Evolutionary conservation across 2,888 invertebrate species (phyloP).

Genomic region (Ennomos fuscantarius): DNA sequence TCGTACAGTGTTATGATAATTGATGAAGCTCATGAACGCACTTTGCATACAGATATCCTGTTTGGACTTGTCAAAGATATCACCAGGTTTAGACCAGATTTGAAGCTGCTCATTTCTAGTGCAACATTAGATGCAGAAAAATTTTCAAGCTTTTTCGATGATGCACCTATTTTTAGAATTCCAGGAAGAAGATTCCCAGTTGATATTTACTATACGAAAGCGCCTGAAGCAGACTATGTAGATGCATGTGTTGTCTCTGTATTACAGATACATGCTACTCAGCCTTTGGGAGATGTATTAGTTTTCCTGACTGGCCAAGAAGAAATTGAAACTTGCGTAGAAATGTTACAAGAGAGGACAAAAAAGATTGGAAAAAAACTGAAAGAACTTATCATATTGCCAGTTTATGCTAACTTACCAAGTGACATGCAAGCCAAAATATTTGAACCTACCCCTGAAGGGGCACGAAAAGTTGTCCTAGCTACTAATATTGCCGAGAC

Average conservation of each 20-base stretch:
- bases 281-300: slow-evolving; percentile 97
- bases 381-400: slow-evolving; percentile 95
- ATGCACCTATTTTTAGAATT: slow-evolving; percentile 98
- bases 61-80: slow-evolving; percentile 99
- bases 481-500: slow-evolving; percentile 99
- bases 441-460: slow-evolving; percentile 98
- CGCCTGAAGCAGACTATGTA: slow-evolving; percentile 99
- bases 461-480: slow-evolving; percentile 97
- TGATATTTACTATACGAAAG: slow-evolving; percentile 99
- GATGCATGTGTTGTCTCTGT: slow-evolving; percentile 99
- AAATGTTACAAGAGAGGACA: slow-evolving; percentile 95
- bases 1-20: slow-evolving; percentile 99
- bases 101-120: slow-evolving; percentile 98
- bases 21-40: slow-evolving; percentile 99
- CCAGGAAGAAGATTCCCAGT: slow-evolving; percentile 99
- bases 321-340: slow-evolving; percentile 95
- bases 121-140: slow-evolving; percentile 99
- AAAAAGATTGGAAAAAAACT: slow-evolving; percentile 97
- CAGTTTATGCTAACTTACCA: slow-evolving; percentile 99
- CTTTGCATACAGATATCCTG: slow-evolving; percentile 98
- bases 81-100: slow-evolving; percentile 95
- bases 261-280: slow-evolving; percentile 98
- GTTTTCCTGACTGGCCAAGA: slow-evolving; percentile 98
- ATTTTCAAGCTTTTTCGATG: slow-evolving; percentile 99
- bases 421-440: slow-evolving; percentile 99